Percentiles rank a stretch among this genome's conserved stretches.
These are phyloP conservation scores for Onychostoma macrolepis DNA, from an alignment of 2,113 vertebrate species.

Conservation along the genomic window DNA sequence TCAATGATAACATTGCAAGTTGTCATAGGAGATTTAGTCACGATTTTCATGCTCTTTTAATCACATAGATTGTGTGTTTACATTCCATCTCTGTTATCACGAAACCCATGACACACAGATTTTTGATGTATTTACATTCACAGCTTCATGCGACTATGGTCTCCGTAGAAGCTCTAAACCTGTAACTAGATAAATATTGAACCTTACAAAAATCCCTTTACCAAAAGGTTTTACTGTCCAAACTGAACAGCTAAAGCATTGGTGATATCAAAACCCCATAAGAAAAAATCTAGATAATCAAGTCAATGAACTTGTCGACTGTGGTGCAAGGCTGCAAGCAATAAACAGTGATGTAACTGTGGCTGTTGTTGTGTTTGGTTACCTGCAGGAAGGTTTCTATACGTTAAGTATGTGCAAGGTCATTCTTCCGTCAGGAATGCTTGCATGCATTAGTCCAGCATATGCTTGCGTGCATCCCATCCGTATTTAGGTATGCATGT, in stretches of 20 bases:
- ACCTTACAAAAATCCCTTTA: background rate
- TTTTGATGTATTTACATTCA: background rate
- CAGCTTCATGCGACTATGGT: background rate
- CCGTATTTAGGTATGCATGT: slow-evolving; percentile 40
- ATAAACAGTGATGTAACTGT: background rate
- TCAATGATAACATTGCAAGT: too few relatives aligned
- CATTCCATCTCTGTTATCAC: too few relatives aligned
- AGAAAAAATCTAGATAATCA: background rate
- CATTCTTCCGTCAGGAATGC: background rate
- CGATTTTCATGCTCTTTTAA: too few relatives aligned
- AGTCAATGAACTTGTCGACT: background rate
- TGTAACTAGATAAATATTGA: background rate
- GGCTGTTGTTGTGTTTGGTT: background rate
- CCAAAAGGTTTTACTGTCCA: background rate
- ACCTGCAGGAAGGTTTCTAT: background rate
- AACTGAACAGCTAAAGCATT: background rate
- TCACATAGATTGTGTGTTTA: too few relatives aligned
- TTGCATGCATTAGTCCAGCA: slow-evolving; percentile 8
- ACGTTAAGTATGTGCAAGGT: background rate
- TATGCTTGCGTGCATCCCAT: slow-evolving; percentile 17
- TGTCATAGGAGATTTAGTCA: too few relatives aligned
- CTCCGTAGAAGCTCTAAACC: background rate
- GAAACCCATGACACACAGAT: too few relatives aligned
- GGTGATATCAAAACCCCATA: background rate
- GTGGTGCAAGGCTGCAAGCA: background rate